Percentiles rank a stretch among this genome's conserved stretches.
These are phyloP conservation scores for Chromobotia macracanthus DNA, from an alignment of 2,797 vertebrate genomes.

Conservation along the genomic window DNA sequence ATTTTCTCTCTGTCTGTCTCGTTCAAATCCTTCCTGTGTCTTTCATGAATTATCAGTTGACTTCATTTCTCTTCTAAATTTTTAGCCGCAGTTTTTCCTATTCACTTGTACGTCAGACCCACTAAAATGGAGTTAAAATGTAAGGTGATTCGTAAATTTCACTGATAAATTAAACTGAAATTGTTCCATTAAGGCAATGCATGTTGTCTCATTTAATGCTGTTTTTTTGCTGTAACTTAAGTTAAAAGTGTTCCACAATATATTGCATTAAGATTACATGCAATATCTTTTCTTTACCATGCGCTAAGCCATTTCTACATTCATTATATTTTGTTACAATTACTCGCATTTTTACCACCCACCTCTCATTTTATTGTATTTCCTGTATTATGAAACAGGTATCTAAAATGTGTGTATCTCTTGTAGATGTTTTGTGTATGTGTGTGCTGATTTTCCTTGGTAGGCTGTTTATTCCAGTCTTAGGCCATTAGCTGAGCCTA, in stretches of 20 bases:
- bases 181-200: not conserved
- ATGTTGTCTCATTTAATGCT: no score
- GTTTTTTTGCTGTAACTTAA: no score
- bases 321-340: not conserved
- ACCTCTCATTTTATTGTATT: not conserved
- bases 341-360: not conserved
- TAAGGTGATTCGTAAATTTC: not conserved
- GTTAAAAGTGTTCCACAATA: no score
- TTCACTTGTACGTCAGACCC: not conserved
- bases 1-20: not conserved
- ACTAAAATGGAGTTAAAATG: not conserved
- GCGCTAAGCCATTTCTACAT: not conserved
- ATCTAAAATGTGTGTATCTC: not conserved
- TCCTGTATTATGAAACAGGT: not conserved
- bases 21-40: not conserved
- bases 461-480: constrained; percentile 75
- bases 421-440: constrained; percentile 5
- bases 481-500: constrained; percentile 76
- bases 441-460: constrained; percentile 70
- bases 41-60: constrained; percentile 4
- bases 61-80: not conserved
- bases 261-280: not conserved
- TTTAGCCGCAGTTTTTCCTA: no score
- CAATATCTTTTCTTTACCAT: not conserved
- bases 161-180: not conserved